Evolutionary conservation across 2,113 vertebrate genomes (phyloP).

Genomic region (Coryphaenoides rupestris): DNA sequence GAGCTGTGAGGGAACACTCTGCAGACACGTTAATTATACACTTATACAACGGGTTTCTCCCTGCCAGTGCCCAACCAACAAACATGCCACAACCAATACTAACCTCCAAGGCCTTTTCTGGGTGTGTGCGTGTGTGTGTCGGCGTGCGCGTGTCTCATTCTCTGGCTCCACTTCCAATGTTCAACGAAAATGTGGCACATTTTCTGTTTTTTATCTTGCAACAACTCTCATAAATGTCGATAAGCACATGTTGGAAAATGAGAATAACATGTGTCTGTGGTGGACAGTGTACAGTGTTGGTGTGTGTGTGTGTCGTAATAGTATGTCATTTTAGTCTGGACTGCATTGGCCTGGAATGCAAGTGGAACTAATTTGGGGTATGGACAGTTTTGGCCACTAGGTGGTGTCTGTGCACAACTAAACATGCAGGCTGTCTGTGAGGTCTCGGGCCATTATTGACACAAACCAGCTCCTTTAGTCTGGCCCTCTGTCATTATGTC

Average conservation of each 20-base stretch:
- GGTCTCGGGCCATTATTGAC: constrained; percentile 41
- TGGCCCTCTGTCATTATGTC: too few relatives aligned
- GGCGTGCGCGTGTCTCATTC: constrained; percentile 4
- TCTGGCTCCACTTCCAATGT: background rate
- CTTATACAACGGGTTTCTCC: constrained; percentile 67
- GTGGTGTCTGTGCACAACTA: constrained; percentile 57
- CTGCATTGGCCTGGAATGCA: background rate
- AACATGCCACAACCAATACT: constrained; percentile 67
- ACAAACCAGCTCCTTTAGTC: constrained; percentile 9
- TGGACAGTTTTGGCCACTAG: constrained; percentile 50
- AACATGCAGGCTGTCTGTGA: constrained; percentile 14
- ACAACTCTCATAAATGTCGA: background rate
- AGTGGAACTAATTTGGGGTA: background rate
- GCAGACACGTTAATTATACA: constrained; percentile 70
- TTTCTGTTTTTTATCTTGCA: background rate
- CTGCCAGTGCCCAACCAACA: constrained; percentile 40
- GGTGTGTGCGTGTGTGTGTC: background rate
- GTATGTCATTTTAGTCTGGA: constrained; percentile 6
- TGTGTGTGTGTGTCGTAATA: constrained; percentile 5
- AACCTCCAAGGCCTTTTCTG: constrained; percentile 48
- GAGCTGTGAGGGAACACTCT: constrained; percentile 49
- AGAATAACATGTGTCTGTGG: constrained; percentile 17
- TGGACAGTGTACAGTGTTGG: constrained; percentile 19
- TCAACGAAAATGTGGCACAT: constrained; percentile 8
- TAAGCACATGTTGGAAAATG: background rate